Base-by-base conservation (phyloP, 2,888 invertebrate genomes). In the Drosophila multiciliata region DNA sequence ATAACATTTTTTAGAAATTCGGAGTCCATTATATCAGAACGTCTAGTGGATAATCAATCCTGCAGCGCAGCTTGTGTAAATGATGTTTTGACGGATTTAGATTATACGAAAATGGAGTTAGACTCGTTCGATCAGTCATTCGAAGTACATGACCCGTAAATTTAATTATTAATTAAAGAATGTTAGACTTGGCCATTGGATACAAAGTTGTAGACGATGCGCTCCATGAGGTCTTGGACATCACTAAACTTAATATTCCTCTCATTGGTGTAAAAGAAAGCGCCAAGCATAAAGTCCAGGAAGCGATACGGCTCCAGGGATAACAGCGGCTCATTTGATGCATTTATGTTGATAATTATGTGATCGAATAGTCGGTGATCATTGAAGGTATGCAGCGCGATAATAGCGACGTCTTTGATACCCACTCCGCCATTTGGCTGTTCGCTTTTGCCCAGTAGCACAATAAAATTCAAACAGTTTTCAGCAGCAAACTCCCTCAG, bases 221-320 rank as follows among this genome's bases (percentile, higher is more conserved):
- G 71, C 48, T 76, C 68, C 38, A 82, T 33, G 0, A 82, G 69
- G 2, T 50, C 8, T 9, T 79, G 1, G 5, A 82, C 32, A 5
- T 70, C 67, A 4, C n/a, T 12, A 9, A 54, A 67, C 1, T 57
- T 52, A 8, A 82, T 32, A 1, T 70, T 40, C 70, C 67, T 70
- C 12, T 33, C 42, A 9, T 66, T 61, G 1, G 85, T 1, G 17
- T 52, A 68, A 52, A 42, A 85, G 50, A 26, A 82, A 0, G 73
- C 73, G 17, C 82, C 86, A 29, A 74, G 64, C 86, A 82, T 82
- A n/a, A 79, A 82, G 23, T 79, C 38, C 0, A 85, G 52, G 0
- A 53, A 59, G 0, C 76, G 59, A 55, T 65, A 68, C 0, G 83
- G 73, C 7, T 85, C 58, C 52, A 82, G 15, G 0, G 29, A 40